phyloP scores from a whole-genome alignment of 2,888 invertebrate genomes.

The Drosophila kanekoi region DNA sequence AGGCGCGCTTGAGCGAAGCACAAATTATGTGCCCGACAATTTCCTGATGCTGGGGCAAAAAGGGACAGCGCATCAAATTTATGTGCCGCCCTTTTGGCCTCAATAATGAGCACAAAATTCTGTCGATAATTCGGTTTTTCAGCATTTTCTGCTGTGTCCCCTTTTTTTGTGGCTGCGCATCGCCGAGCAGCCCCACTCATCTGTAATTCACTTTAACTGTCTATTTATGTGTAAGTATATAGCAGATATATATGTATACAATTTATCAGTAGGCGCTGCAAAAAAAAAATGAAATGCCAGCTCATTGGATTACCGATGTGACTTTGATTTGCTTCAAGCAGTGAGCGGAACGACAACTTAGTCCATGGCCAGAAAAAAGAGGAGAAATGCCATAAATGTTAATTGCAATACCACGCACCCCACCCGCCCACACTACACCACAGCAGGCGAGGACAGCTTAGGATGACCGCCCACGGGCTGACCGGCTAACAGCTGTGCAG shows the following conservation, averaged over 20 bases:
- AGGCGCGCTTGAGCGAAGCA: conserved; percentile 64
- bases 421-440: conserved; percentile 10
- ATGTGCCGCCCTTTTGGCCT: conserved; percentile 67
- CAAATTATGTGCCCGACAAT: conserved; percentile 62
- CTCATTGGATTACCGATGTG: conserved; percentile 73
- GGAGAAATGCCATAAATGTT: conserved; percentile 72
- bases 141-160: conserved; percentile 46
- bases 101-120: conserved; percentile 77
- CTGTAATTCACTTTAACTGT: conserved; percentile 79
- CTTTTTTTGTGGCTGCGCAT: conserved; percentile 56
- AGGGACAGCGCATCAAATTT: conserved; percentile 74
- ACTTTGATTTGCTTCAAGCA: conserved; percentile 70
- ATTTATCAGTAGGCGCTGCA: conserved; percentile 63
- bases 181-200: conserved; percentile 63
- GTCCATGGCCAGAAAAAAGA: conserved; percentile 3
- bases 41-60: conserved; percentile 60
- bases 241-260: conserved; percentile 27
- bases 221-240: conserved; percentile 31
- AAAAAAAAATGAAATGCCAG: conserved; percentile 62
- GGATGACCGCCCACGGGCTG: conserved; percentile 42
- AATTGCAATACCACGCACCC: conserved; percentile 65
- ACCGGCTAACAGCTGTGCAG: conserved; percentile 64
- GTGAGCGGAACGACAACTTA: conserved; percentile 12
- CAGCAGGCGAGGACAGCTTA: conserved; percentile 5
- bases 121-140: conserved; percentile 74